These are phyloP conservation scores for Muscicapa striata DNA, from an alignment of 2,797 vertebrate genomes.

Conservation along the genomic window DNA sequence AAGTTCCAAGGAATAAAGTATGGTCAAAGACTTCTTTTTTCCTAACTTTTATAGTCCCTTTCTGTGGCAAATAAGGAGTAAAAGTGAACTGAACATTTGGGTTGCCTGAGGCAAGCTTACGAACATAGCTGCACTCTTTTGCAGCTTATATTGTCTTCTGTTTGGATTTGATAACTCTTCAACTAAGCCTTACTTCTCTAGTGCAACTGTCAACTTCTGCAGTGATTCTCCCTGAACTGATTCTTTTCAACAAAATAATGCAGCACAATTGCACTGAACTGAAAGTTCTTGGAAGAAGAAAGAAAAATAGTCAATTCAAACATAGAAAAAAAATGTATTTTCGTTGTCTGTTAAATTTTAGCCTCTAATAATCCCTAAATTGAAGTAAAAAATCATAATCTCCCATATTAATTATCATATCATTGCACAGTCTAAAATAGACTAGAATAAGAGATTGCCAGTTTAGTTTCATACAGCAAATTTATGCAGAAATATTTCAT, in stretches of 20 bases:
- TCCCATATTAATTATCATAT: background rate
- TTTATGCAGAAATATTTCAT: background rate
- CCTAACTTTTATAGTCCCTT: constrained; percentile 24
- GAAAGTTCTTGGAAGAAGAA: background rate
- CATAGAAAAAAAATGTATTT: background rate
- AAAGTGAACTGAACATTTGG: constrained; percentile 67
- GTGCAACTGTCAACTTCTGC: background rate
- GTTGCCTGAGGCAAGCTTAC: constrained; percentile 71
- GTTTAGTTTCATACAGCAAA: background rate
- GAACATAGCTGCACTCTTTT: constrained; percentile 49
- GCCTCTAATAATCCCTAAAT: background rate
- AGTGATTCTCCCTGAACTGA: background rate
- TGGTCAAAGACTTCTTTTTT: constrained; percentile 40
- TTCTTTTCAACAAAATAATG: constrained; percentile 48
- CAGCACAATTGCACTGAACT: background rate
- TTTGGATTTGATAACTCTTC: constrained; percentile 64
- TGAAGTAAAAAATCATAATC: background rate
- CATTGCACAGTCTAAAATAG: background rate
- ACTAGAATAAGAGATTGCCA: background rate
- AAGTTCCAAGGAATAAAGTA: background rate
- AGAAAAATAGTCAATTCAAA: background rate
- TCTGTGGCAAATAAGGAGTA: constrained; percentile 52
- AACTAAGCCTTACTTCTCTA: constrained; percentile 22
- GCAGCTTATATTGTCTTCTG: constrained; percentile 46
- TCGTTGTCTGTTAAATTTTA: background rate